Percentiles rank a stretch among this genome's conserved stretches.
Conservation (phyloP, 2,797 vertebrate species). For the Varecia variegata region DNA sequence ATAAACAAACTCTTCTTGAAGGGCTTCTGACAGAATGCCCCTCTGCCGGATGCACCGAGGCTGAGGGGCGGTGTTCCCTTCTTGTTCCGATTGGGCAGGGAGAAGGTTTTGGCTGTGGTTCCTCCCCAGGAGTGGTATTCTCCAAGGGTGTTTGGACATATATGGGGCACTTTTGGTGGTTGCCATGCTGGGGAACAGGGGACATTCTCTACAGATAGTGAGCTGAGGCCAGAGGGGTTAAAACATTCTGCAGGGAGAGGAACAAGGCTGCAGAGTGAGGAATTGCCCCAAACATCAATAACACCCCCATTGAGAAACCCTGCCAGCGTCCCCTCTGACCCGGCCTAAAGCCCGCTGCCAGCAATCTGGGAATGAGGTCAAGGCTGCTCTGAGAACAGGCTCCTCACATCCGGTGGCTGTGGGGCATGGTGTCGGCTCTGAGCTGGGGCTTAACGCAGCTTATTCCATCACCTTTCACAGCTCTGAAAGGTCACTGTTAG, state of each 20-base stretch:
- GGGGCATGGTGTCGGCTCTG: background rate
- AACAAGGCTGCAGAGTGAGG: background rate
- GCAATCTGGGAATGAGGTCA: background rate
- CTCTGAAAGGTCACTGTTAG: background rate
- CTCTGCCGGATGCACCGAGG: background rate
- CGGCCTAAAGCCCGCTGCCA: fast-evolving
- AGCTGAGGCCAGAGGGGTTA: background rate
- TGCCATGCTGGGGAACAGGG: background rate
- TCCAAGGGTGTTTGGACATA: background rate
- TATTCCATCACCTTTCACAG: background rate
- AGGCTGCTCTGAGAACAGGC: background rate
- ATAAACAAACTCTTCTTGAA: background rate
- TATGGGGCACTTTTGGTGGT: background rate
- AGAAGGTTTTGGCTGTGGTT: background rate
- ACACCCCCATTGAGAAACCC: background rate
- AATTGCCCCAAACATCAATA: background rate
- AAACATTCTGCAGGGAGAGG: background rate
- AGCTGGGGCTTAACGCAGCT: background rate
- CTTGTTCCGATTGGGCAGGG: background rate
- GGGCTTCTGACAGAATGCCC: background rate
- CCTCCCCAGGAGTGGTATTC: background rate
- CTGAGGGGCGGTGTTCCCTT: background rate
- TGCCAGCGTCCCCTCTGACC: background rate
- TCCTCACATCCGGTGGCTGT: background rate
- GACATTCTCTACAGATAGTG: background rate